Base-by-base conservation (phyloP, 2,113 vertebrate genomes). In the Danio rerio region DNA sequence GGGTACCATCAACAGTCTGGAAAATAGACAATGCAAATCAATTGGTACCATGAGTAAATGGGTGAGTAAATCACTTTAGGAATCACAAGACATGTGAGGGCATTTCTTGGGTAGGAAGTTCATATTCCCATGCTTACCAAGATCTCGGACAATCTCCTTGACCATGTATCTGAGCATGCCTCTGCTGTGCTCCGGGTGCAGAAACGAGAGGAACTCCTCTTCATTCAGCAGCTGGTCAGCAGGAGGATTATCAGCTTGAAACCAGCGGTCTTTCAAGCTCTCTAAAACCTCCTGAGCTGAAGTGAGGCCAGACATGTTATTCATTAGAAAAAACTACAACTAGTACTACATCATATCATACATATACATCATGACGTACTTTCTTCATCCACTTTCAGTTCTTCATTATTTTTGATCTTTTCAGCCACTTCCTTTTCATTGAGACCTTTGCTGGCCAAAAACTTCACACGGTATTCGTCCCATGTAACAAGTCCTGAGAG, bases 161-260 rank as follows among this genome's bases (percentile, higher is more conserved):
- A 97, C 97, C 97, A 99, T 99, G 90, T 98, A 99, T 52, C 94
- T 95, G 58, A 99, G 94, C 97, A 97, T 98, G 6, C 97, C 98
- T 1, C 92, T 91, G 90, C 97, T 99, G 87, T 98, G 97, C 89
- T 99, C 98, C 0, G 98, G 98, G 58, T 99, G 97, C 0, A 98
- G 94, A 85, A 99, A 99, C 0, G 97, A 95, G 78, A 99, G 90
- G 90, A 99, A 99, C 81, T 99, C 98, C 0, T 96, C 91, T 83
- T 98, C 96, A 0, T 95, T 95, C 84, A 99, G 91, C 83, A 97
- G 88, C 83, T 97, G 94, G 87, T 99, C 96, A 0, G 94, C 88
- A 0, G 97, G 98, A 0, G 96, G 96, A 47, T 92, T 97, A 90
- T 99, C 97, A 0, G 98, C 98, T 91, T 99, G 98, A 65, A 96